Conservation (phyloP, 2,888 invertebrate species). For the Nebria salina region DNA sequence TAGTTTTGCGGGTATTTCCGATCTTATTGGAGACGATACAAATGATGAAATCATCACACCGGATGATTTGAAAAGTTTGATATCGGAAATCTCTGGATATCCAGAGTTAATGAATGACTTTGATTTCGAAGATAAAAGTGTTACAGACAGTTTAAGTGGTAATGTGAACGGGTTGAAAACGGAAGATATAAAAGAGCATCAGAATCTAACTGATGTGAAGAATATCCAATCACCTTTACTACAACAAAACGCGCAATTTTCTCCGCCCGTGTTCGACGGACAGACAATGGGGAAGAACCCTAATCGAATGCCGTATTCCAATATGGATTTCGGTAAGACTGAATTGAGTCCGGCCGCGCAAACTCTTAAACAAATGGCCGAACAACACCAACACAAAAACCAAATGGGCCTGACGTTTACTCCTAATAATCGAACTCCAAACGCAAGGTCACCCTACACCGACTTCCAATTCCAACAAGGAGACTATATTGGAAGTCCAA, state of each 20-base stretch:
- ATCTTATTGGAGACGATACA: slow-evolving; percentile 85
- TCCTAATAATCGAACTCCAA: slow-evolving; percentile 60
- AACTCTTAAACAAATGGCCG: slow-evolving; percentile 96
- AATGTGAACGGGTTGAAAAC: slow-evolving; percentile 56
- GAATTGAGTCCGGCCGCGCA: slow-evolving; percentile 93
- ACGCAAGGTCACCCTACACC: slow-evolving; percentile 68
- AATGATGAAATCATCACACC: slow-evolving; percentile 80
- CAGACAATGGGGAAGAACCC: slow-evolving; percentile 48
- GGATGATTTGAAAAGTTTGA: slow-evolving; percentile 85
- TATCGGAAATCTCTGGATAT: slow-evolving; percentile 86
- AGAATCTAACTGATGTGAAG: slow-evolving; percentile 52
- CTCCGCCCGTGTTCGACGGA: slow-evolving; percentile 58
- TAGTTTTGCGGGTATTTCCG: slow-evolving; percentile 81
- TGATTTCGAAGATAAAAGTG: slow-evolving; percentile 74
- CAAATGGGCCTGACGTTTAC: slow-evolving; percentile 72
- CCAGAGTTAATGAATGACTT: slow-evolving; percentile 85
- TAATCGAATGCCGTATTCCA: slow-evolving; percentile 49
- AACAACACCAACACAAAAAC: slow-evolving; percentile 91
- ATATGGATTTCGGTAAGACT: slow-evolving; percentile 61
- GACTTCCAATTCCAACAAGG: slow-evolving; percentile 69
- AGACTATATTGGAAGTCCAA: slow-evolving; percentile 65
- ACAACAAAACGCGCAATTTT: slow-evolving; percentile 56
- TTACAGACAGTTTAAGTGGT: slow-evolving; percentile 44
- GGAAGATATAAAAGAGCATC: slow-evolving; percentile 58
- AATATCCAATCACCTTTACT: slow-evolving; percentile 56